A percentile compares a stretch with the other conserved stretches of the same genome.
Evolutionary conservation across 30 jellyfish, hydroid and myxozoan species (phyloP).

Genomic region (Clytia hemisphaerica): DNA sequence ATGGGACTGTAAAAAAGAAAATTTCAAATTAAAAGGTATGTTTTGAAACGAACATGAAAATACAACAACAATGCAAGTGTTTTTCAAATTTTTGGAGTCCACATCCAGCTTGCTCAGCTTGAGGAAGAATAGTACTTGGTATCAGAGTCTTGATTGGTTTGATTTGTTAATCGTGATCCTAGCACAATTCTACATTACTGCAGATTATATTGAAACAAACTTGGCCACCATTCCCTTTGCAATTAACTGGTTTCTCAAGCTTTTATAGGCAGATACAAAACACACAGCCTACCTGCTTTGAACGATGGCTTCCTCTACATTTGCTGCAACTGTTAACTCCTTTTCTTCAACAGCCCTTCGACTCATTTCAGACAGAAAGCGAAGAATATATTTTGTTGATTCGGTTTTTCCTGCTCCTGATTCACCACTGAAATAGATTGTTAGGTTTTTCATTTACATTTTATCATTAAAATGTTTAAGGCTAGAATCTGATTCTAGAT

Average conservation of each 20-base stretch:
- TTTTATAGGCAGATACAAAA: not conserved
- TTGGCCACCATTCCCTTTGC: too few relatives aligned
- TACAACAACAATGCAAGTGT: not conserved
- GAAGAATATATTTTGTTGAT: slow-evolving; percentile 87
- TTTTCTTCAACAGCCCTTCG: slow-evolving; percentile 9
- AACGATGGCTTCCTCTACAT: slow-evolving; percentile 83
- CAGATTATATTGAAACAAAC: too few relatives aligned
- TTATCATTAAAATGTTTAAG: too few relatives aligned
- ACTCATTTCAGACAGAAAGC: slow-evolving; percentile 92
- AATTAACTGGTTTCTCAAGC: too few relatives aligned
- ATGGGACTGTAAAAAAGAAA: slow-evolving; percentile 61
- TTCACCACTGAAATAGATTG: slow-evolving; percentile 76
- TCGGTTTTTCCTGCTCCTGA: slow-evolving; percentile 99
- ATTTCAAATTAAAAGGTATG: not conserved
- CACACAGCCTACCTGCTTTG: slow-evolving; percentile 79
- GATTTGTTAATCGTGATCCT: too few relatives aligned
- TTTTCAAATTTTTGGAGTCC: not conserved
- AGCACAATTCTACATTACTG: too few relatives aligned
- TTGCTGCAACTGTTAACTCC: slow-evolving; percentile 28
- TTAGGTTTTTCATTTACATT: too few relatives aligned
- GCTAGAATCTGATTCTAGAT: too few relatives aligned
- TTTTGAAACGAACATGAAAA: not conserved
- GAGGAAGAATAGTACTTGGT: too few relatives aligned
- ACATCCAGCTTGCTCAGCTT: too few relatives aligned
- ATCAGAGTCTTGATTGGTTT: too few relatives aligned